Evolutionary conservation across 2,797 vertebrate genomes (phyloP), one percentile per base, ranked within the genome.

Genomic region (Delichon dasypus): DNA sequence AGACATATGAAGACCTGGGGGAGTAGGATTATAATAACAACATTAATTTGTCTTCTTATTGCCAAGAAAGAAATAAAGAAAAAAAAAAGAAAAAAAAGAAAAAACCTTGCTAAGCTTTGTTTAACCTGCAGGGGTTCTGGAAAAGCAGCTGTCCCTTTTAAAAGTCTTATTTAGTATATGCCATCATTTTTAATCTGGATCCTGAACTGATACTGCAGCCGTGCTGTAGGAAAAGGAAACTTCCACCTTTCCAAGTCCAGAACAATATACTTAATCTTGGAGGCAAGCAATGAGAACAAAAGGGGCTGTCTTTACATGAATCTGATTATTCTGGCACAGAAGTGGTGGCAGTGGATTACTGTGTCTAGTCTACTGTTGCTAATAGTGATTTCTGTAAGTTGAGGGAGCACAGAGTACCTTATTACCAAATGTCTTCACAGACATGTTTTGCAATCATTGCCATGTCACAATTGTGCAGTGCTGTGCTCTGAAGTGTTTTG

Each of bases 201-300:
- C 23, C 45, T 55, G 40, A 93, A 44, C 16, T 93, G 90, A 80
- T 96, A 47, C 47, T 73, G 73, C 53, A 78, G 89, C 66, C 96
- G 45, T 95, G 92, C 95, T 93, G 79, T n/a, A 77, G 89, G 82
- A 95, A 83, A 95, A 96, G 57, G 96, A 76, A 95, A 53, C 68
- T 89, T 95, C 79, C 75, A 75, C 91, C 80, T 97, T 86, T 96
- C 79, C 94, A 93, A 88, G 87, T 87, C 78, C 78, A 85, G 79
- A 95, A 93, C 82, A 95, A 97, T 95, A 62, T 73, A 92, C 55
- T 97, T 97, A 85, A 94, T 96, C 90, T 94, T 88, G 54, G 90
- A 97, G 86, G 87, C 70, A 96, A 84, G 60, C 53, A 95, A 40
- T 83, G 50, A 85, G 77, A 96, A 65, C 51, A 92, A 83, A 87